Evolutionary conservation across 2,888 invertebrate species (phyloP).

Genomic region (Tachina grossa): DNA sequence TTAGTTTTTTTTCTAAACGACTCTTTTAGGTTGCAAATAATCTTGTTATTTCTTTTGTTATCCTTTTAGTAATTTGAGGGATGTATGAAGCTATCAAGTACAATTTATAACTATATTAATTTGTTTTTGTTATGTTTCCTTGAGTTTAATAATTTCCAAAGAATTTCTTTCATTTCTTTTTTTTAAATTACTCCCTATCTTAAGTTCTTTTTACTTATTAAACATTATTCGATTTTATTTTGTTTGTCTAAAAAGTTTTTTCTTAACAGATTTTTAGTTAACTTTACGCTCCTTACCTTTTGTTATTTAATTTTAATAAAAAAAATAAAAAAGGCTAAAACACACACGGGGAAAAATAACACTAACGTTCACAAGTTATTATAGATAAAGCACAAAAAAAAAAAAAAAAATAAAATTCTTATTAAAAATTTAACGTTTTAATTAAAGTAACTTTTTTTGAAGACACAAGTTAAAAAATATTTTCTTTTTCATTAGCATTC

Average conservation of each 20-base stretch:
- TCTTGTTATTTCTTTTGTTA: background rate
- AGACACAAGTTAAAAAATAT: no score
- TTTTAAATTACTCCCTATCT: slow-evolving; percentile 47
- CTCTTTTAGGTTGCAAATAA: no score
- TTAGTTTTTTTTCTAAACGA: background rate
- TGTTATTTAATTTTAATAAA: slow-evolving; percentile 10
- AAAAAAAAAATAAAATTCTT: slow-evolving; percentile 39
- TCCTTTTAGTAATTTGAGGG: slow-evolving; percentile 52
- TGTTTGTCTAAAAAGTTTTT: slow-evolving; percentile 44
- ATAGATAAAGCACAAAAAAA: slow-evolving; percentile 11
- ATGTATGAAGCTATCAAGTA: slow-evolving; percentile 20
- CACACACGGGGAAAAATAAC: background rate
- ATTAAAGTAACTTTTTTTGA: background rate
- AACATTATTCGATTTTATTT: background rate
- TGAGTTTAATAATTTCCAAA: slow-evolving; percentile 38
- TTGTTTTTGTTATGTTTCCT: slow-evolving; percentile 47
- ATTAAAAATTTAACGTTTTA: slow-evolving; percentile 23
- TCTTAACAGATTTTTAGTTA: background rate
- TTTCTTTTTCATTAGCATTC: background rate
- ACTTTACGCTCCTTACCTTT: slow-evolving; percentile 19
- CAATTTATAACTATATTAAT: slow-evolving; percentile 13
- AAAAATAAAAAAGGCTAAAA: slow-evolving; percentile 34
- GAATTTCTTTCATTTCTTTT: slow-evolving; percentile 5
- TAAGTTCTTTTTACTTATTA: slow-evolving; percentile 69
- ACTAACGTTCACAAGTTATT: slow-evolving; percentile 20